Conservation (phyloP, 2,888 invertebrate genomes). For the Agonopterix arenella region DNA sequence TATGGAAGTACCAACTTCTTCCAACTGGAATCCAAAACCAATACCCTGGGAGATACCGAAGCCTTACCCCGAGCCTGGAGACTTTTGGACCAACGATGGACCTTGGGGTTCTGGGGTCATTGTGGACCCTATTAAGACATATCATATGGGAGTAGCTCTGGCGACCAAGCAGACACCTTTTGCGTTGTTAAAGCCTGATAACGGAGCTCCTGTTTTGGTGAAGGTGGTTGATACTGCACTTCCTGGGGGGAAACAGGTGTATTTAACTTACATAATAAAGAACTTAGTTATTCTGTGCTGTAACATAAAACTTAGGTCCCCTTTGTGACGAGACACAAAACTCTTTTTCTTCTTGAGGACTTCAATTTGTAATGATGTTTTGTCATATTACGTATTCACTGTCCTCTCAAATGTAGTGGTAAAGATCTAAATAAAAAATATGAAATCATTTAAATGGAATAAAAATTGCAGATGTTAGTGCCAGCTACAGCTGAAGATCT, state of each 20-base stretch:
- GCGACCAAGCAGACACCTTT: slow-evolving; percentile 82
- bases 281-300: too few species aligned
- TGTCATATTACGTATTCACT: background rate
- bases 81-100: slow-evolving; percentile 26
- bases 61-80: slow-evolving; percentile 19
- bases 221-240: slow-evolving; percentile 77
- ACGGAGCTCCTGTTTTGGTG: slow-evolving; percentile 81
- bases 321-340: too few species aligned
- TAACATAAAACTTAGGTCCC: too few species aligned
- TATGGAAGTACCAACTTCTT: slow-evolving; percentile 21
- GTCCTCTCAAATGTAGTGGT: too few species aligned
- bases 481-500: slow-evolving; percentile 85
- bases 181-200: slow-evolving; percentile 81
- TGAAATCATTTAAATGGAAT: too few species aligned
- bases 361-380: background rate
- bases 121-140: slow-evolving; percentile 83
- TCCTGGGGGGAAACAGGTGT: slow-evolving; percentile 68
- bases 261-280: too few species aligned
- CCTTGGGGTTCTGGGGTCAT: slow-evolving; percentile 71
- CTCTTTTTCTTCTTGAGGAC: background rate
- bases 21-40: slow-evolving; percentile 26
- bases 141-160: slow-evolving; percentile 81
- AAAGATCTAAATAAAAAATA: background rate
- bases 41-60: slow-evolving; percentile 30
- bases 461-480: slow-evolving; percentile 76